phyloP scores from a whole-genome alignment of 1,140 invertebrate genomes.

The Atopsyche davidsoni region DNA sequence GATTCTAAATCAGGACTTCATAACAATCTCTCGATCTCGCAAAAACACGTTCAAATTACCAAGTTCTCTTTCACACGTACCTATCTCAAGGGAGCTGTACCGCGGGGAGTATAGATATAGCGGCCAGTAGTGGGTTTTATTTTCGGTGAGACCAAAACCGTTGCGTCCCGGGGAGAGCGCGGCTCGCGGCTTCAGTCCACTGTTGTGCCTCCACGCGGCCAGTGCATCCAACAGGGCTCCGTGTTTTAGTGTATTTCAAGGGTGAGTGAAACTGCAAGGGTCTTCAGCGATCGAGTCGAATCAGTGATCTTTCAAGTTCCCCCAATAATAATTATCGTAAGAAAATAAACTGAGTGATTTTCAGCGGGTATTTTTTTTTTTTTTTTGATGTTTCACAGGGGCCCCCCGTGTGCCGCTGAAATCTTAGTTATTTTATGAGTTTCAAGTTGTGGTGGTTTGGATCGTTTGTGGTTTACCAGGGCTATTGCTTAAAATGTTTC shows the following conservation, averaged over 20 bases:
- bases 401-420: too few species aligned
- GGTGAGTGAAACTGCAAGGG: slow-evolving; percentile 22
- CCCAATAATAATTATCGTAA: too few species aligned
- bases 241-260: slow-evolving; percentile 23
- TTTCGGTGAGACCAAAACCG: slow-evolving; percentile 19
- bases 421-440: too few species aligned
- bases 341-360: too few species aligned
- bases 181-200: slow-evolving; percentile 20
- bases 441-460: too few species aligned
- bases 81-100: slow-evolving; percentile 18
- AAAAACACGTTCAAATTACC: slow-evolving; percentile 27
- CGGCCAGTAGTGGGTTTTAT: slow-evolving; percentile 24
- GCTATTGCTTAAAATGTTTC: too few species aligned
- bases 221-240: slow-evolving; percentile 27
- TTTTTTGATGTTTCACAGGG: too few species aligned
- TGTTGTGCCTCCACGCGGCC: slow-evolving; percentile 24
- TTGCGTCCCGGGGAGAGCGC: slow-evolving; percentile 6
- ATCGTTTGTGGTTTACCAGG: too few species aligned
- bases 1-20: too few species aligned
- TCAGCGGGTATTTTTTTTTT: too few species aligned
- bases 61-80: slow-evolving; percentile 17
- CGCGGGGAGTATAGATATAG: slow-evolving; percentile 16
- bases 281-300: too few species aligned
- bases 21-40: slow-evolving; percentile 15
- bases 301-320: too few species aligned